Conservation (phyloP, 2,888 invertebrate species). For the Sphecodes monilicornis region DNA sequence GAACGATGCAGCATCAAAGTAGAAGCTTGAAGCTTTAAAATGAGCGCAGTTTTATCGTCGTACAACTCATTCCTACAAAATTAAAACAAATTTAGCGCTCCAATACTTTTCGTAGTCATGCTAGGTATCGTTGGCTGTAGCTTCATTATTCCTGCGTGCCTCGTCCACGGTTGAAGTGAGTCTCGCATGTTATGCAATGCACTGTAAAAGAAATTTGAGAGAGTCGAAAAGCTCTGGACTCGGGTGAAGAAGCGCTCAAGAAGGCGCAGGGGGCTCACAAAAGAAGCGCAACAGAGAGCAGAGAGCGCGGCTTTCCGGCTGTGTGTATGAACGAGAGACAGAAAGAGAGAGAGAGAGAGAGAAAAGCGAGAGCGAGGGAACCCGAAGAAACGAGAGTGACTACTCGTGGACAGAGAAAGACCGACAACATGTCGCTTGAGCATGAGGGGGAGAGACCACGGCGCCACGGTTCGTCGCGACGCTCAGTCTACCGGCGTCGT, state of each 20-base stretch:
- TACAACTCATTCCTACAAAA: no score
- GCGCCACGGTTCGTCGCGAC: slow-evolving; percentile 81
- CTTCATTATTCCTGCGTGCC: neutral
- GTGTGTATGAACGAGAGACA: neutral
- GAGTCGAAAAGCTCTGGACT: neutral
- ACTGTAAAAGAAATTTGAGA: neutral
- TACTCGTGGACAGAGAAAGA: slow-evolving; percentile 14
- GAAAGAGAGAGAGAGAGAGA: neutral
- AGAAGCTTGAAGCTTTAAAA: no score
- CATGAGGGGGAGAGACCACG: slow-evolving; percentile 69
- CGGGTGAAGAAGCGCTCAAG: neutral
- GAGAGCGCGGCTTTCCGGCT: neutral
- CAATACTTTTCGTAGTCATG: no score
- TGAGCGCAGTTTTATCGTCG: no score
- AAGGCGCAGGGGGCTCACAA: neutral
- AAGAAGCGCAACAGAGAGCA: slow-evolving; percentile 1
- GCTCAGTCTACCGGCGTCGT: slow-evolving; percentile 82
- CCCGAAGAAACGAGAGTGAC: slow-evolving; percentile 23
- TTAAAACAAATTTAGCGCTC: no score
- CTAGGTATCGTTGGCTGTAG: neutral
- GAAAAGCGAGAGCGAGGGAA: neutral
- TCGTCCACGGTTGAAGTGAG: neutral
- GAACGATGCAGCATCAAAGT: no score
- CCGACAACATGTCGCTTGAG: slow-evolving; percentile 25
- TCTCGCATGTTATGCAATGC: neutral